phyloP scores from a whole-genome alignment of 1,140 invertebrate species.

The Notospermus geniculatus region DNA sequence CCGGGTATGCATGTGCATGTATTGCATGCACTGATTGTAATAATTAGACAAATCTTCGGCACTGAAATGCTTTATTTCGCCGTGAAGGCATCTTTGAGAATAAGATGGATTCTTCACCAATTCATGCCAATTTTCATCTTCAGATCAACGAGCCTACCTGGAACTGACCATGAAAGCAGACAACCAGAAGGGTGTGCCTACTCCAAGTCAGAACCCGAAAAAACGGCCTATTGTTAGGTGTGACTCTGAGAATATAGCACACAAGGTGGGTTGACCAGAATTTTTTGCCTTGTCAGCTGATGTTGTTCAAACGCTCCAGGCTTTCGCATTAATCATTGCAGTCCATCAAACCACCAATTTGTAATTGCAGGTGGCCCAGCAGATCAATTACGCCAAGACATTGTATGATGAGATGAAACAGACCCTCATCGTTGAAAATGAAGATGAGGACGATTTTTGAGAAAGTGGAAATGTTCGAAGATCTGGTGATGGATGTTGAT shows the following conservation, averaged over 20 bases:
- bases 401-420: conserved; percentile 77
- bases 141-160: conserved; percentile 64
- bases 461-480: too few species aligned
- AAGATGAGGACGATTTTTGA: too few species aligned
- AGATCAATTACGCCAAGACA: conserved; percentile 83
- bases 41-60: too few species aligned
- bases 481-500: too few species aligned
- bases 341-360: conserved; percentile 15
- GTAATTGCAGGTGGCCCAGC: conserved; percentile 62
- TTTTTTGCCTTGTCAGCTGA: too few species aligned
- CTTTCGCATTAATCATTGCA: too few species aligned
- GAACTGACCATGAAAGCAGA: conserved; percentile 67
- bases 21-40: too few species aligned
- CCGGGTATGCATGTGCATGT: not conserved
- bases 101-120: too few species aligned
- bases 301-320: too few species aligned
- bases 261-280: conserved; percentile 64
- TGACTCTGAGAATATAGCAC: conserved; percentile 74
- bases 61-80: too few species aligned
- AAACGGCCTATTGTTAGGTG: conserved; percentile 76
- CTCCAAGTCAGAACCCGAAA: conserved; percentile 20
- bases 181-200: conserved; percentile 57
- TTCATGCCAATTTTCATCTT: not conserved
- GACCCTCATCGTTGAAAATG: conserved; percentile 35
- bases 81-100: too few species aligned